Percentiles rank a stretch among this genome's conserved stretches.
Evolutionary conservation across 35 echinoderm and acorn worm species (phyloP).

Genomic region (Chiridota heheva): DNA sequence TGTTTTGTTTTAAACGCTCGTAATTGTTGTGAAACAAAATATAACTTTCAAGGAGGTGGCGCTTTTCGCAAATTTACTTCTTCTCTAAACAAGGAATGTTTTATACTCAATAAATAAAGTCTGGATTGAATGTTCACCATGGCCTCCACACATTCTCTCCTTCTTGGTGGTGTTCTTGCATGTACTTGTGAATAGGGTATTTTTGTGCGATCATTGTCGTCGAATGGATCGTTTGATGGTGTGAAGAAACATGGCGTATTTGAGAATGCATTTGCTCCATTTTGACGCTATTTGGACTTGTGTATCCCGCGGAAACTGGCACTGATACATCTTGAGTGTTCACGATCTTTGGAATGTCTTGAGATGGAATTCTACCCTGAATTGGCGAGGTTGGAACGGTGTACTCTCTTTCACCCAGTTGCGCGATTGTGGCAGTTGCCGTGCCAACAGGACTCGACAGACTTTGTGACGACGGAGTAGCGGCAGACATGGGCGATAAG

Average conservation of each 20-base stretch:
- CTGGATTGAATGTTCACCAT: too few species aligned
- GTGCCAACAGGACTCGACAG: slow-evolving; percentile 37
- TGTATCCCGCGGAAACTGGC: background rate
- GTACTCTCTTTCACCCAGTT: slow-evolving; percentile 20
- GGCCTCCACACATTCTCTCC: too few species aligned
- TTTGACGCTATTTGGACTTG: background rate
- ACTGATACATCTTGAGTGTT: background rate
- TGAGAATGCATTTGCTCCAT: slow-evolving; percentile 2
- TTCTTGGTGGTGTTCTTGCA: too few species aligned
- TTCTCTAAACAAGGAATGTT: too few species aligned
- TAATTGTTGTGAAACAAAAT: too few species aligned
- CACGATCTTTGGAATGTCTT: slow-evolving; percentile 11
- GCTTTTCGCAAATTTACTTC: too few species aligned
- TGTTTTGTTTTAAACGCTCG: too few species aligned
- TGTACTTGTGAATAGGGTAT: too few species aligned
- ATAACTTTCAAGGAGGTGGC: too few species aligned
- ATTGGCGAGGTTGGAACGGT: slow-evolving; percentile 5
- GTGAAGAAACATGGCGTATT: background rate
- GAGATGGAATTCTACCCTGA: slow-evolving; percentile 19
- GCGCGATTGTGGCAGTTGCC: slow-evolving; percentile 25
- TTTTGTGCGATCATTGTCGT: too few species aligned
- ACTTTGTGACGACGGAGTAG: slow-evolving; percentile 47
- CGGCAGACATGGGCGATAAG: slow-evolving; percentile 54
- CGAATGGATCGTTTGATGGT: background rate
- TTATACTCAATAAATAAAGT: too few species aligned